A percentile compares a stretch with the other conserved stretches of the same genome.
These are phyloP conservation scores for Porites lutea DNA, from an alignment of 64 coral and sea anemone genomes.

Conservation along the genomic window DNA sequence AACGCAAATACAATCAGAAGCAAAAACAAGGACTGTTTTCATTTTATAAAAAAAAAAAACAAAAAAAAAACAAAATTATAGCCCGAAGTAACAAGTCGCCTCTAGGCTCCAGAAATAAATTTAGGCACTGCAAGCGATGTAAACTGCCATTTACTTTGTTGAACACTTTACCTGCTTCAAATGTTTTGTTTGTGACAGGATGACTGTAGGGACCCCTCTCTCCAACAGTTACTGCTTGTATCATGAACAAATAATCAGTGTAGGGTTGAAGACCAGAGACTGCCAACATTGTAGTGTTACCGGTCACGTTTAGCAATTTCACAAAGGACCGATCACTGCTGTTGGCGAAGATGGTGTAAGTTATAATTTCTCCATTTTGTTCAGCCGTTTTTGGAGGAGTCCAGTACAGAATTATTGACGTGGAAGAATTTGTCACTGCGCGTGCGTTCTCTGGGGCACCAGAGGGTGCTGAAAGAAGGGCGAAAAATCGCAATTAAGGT, in stretches of 20 bases:
- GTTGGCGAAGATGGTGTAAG: conserved; percentile 54
- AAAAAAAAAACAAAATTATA: too few relatives aligned
- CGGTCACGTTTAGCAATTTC: not conserved
- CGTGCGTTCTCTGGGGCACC: conserved; percentile 60
- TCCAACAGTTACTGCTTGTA: conserved; percentile 48
- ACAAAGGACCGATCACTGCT: not conserved
- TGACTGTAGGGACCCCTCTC: conserved; percentile 61
- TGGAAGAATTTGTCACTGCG: conserved; percentile 46
- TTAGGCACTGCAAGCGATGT: too few relatives aligned
- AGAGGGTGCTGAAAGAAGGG: conserved; percentile 48
- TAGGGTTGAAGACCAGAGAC: conserved; percentile 56
- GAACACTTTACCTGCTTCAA: conserved; percentile 25
- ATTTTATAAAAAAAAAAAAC: too few relatives aligned
- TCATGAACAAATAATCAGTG: conserved; percentile 68
- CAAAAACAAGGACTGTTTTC: too few relatives aligned
- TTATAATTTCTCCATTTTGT: conserved; percentile 64
- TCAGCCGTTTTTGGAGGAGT: conserved; percentile 28
- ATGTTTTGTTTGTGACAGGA: conserved; percentile 45
- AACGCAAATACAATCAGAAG: too few relatives aligned
- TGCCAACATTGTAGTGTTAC: conserved; percentile 15
- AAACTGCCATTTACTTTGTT: too few relatives aligned
- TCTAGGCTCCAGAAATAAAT: too few relatives aligned
- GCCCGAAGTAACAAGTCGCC: too few relatives aligned
- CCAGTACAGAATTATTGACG: conserved; percentile 67
- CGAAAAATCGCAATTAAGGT: not conserved